Base-by-base conservation (phyloP, 53 echinoderm and acorn worm genomes). In the Arbacia lixula region DNA sequence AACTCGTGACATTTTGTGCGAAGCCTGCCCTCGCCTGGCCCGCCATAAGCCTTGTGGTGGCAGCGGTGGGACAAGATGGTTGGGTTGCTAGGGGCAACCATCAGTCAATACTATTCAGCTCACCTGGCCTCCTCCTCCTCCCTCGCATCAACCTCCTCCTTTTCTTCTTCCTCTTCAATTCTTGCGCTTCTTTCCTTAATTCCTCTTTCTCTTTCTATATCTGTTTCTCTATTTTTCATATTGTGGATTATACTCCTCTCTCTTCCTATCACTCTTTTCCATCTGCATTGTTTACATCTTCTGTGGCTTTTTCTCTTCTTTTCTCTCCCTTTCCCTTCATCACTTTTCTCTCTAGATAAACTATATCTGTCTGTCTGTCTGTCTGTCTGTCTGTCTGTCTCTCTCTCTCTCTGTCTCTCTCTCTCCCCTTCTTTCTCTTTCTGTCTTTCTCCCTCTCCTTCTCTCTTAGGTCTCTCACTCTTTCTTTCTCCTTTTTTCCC, bases 51-150 rank as follows among this genome's bases (percentile, higher is more conserved):
- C n/a, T n/a, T n/a, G n/a, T n/a, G n/a, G n/a, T n/a, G n/a, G n/a
- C n/a, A n/a, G n/a, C n/a, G n/a, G n/a, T n/a, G n/a, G n/a, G n/a
- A n/a, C n/a, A n/a, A n/a, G n/a, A n/a, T n/a, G n/a, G n/a, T n/a
- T n/a, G 16, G 12, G 43, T 42, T 12, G 43, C 40, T 39, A 68
- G 39, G 68, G 64, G 69, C 42, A 69, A 43, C 69, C 69, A 27
- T 38, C 24, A 66, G 66, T 38, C 69, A 41, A 69, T 69, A 69
- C 21, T 43, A 41, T 25, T 17, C 40, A 35, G 43, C 12, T 26
- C 36, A 68, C 49, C 8, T 46, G 49, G 8, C 49, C 14, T 14
- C 49, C 49, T 10, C 14, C 14, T 2, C 14, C 10, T 27, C 26
- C 42, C 69, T 43, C 43, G 16, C 42, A 26, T 43, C 28, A 14